A percentile compares a stretch with the other conserved stretches of the same genome.
phyloP scores from a whole-genome alignment of 2,888 invertebrate genomes.

The Patella pellucida region DNA sequence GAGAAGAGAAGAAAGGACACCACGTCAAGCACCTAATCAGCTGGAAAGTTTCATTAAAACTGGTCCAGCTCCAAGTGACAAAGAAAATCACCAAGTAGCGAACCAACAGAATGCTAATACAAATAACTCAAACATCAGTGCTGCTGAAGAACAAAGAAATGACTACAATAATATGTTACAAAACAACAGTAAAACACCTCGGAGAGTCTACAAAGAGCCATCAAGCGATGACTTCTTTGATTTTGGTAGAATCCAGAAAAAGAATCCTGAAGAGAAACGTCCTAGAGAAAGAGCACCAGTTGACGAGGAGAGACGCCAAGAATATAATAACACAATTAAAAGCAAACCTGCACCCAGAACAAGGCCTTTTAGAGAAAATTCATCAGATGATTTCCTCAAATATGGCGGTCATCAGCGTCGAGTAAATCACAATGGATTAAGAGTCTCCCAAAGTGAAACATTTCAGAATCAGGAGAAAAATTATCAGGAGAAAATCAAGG shows the following conservation, averaged over 20 bases:
- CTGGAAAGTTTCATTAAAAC: background rate
- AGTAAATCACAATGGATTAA: background rate
- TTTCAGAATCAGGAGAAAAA: background rate
- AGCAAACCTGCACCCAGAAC: background rate
- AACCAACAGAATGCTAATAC: background rate
- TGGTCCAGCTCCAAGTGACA: background rate
- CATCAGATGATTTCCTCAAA: constrained; percentile 8
- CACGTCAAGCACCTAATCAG: background rate
- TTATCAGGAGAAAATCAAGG: background rate
- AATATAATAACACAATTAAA: constrained; percentile 16
- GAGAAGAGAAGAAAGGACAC: background rate
- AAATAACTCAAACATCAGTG: background rate
- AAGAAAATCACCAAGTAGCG: too few species aligned
- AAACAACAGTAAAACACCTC: background rate
- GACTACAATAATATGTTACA: background rate
- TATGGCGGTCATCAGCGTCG: background rate
- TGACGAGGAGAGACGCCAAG: constrained; percentile 13
- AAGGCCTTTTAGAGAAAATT: constrained; percentile 1
- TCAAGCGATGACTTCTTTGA: constrained; percentile 8
- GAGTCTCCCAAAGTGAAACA: background rate
- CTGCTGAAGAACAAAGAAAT: background rate
- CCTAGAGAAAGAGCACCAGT: background rate
- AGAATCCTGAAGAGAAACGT: background rate
- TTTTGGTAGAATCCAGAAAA: background rate
- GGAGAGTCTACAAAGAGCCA: background rate